Percentiles rank a stretch among this genome's conserved stretches.
phyloP scores from a whole-genome alignment of 1,140 invertebrate species.

The Lordiphosa collinella region DNA sequence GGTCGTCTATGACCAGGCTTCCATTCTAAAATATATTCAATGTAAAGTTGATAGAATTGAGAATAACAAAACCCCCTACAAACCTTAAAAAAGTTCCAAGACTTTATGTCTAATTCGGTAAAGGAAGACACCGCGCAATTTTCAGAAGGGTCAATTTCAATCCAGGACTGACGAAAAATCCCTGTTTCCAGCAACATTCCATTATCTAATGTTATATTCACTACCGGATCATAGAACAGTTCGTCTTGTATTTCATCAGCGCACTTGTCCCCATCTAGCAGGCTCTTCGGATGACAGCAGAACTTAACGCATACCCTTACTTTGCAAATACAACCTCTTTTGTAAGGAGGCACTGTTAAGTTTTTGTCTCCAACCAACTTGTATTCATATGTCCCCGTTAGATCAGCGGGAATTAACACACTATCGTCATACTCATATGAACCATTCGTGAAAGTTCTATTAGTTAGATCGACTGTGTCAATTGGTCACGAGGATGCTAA shows the following conservation, averaged over 20 bases:
- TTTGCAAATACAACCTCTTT: constrained; percentile 47
- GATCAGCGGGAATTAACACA: constrained; percentile 33
- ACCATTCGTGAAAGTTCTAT: constrained; percentile 26
- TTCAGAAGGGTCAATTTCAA: no score
- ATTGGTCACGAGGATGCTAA: neutral
- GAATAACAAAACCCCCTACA: neutral
- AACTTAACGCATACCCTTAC: constrained; percentile 40
- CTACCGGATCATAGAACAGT: constrained; percentile 1
- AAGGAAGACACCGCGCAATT: no score
- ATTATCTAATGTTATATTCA: constrained; percentile 31
- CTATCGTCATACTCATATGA: constrained; percentile 37
- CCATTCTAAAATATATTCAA: constrained; percentile 33
- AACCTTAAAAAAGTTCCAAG: constrained; percentile 51
- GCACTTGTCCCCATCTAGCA: no score
- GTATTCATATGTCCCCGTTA: constrained; percentile 29
- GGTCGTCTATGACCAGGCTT: neutral
- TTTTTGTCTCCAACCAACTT: constrained; percentile 1
- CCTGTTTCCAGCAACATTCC: constrained; percentile 6
- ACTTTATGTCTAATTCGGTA: neutral
- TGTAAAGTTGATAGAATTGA: neutral
- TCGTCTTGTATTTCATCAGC: no score
- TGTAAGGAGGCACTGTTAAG: constrained; percentile 21
- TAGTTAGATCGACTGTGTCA: constrained; percentile 46
- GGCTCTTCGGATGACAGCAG: constrained; percentile 40
- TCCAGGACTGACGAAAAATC: neutral